Base-by-base conservation (phyloP, 1,140 invertebrate genomes). In the Macrostomum lignano region DNA sequence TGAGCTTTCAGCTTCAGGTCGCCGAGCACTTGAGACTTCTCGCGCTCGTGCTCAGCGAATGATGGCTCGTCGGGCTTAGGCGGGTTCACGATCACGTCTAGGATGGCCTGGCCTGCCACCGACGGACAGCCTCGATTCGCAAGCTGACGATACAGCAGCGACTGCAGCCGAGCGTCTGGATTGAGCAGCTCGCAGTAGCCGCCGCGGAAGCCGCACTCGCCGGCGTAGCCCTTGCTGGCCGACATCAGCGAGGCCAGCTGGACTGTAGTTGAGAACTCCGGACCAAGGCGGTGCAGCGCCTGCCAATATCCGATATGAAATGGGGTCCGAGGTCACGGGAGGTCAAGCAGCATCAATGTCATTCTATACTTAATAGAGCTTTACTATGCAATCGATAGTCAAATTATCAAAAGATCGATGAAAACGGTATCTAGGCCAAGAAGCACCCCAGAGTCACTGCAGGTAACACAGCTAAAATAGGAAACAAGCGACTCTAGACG, bases 231-330 rank as follows among this genome's bases (percentile, higher is more conserved):
- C 67, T 96, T 96, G 1, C 78, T 86, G 26, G 73, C 71, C 0
- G 82, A 86, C 72, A 93, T 77, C 55, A 86, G 93, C 17, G 78
- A 86, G 5, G 77, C 79, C 40, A 94, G 51, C 58, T 94, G 84
- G 62, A 81, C 67, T 4, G 9, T 17, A 4, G 53, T 35, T 21
- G 48, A 58, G 56, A 79, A 91, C 0, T 79, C 77, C 19, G 65
- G 60, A 3, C 81, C 81, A 71, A 94, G 69, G 55, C 91, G 76
- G 1, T 45, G 61, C 47, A 82, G 46, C 7, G 84, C 73, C 58
- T 84, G 88, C 53, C n/a, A n/a, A n/a, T n/a, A n/a, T n/a, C n/a
- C n/a, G n/a, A n/a, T n/a, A n/a, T n/a, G n/a, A n/a, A n/a, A n/a
- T n/a, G n/a, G n/a, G n/a, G n/a, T n/a, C n/a, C n/a, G n/a, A n/a